Percentiles rank a stretch among this genome's conserved stretches.
These are phyloP conservation scores for Grallaria varia DNA, from an alignment of 2,113 vertebrate species.

Conservation along the genomic window DNA sequence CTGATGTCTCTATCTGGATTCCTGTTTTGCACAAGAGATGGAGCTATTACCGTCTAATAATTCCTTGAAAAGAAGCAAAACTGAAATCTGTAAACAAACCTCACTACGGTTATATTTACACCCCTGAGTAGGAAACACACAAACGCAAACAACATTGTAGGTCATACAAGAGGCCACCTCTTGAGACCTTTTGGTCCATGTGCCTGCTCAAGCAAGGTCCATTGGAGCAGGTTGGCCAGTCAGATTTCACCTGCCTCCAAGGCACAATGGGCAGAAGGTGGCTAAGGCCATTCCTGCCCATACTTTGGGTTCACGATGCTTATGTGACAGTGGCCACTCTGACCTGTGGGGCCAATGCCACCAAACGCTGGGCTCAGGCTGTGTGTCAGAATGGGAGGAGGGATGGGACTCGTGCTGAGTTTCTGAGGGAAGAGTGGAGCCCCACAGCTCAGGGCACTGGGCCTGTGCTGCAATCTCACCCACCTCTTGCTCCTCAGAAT, in stretches of 20 bases:
- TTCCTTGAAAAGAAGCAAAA: not conserved
- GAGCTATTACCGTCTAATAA: not conserved
- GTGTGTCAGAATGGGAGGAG: not conserved
- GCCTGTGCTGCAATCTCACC: not conserved
- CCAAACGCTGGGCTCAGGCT: not conserved
- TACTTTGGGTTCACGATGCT: not conserved
- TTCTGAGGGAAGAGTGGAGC: not conserved
- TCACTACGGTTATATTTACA: not conserved
- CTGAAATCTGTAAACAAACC: not conserved
- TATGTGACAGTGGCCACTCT: not conserved
- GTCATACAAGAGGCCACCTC: not conserved
- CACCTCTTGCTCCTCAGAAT: not conserved
- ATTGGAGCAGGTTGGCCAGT: not conserved
- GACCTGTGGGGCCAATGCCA: not conserved
- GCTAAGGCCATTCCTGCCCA: not conserved
- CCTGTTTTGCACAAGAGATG: not conserved
- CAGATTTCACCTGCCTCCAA: not conserved
- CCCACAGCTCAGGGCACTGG: not conserved
- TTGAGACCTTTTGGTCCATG: not conserved
- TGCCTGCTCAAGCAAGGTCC: not conserved
- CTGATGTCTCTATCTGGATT: not conserved
- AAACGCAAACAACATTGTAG: not conserved
- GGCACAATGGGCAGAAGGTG: not conserved
- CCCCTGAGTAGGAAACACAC: not conserved
- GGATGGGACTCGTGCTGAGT: not conserved